Conservation (phyloP, 2,113 vertebrate species). For the Rhodinocichla rosea region DNA sequence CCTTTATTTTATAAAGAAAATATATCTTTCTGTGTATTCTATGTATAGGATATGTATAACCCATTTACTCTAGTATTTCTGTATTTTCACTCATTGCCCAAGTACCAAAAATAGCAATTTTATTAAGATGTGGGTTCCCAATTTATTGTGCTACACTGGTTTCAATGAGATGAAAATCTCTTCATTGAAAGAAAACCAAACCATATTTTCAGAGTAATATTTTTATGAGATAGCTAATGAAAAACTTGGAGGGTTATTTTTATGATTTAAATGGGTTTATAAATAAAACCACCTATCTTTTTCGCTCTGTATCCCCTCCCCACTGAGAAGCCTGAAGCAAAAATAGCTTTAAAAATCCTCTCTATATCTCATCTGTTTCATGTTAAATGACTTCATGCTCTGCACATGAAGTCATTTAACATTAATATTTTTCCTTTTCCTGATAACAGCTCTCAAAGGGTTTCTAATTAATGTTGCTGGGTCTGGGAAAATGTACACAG, state of each 20-base stretch:
- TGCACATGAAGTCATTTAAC: not conserved
- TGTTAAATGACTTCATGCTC: not conserved
- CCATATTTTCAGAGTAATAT: not conserved
- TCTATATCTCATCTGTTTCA: not conserved
- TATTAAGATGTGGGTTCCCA: not conserved
- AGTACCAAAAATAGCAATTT: not conserved
- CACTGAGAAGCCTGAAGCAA: slow-evolving; percentile 1
- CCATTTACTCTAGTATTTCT: not conserved
- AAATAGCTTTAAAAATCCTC: not conserved
- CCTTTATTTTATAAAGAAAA: not conserved
- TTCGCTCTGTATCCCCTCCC: not conserved
- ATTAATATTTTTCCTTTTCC: not conserved
- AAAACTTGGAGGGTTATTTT: not conserved
- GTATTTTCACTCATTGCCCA: not conserved
- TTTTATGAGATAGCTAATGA: not conserved
- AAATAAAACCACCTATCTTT: slow-evolving; percentile 25
- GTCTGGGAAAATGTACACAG: not conserved
- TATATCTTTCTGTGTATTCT: not conserved
- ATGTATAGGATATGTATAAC: not conserved
- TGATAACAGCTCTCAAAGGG: not conserved
- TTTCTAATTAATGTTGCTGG: not conserved
- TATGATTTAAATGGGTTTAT: slow-evolving; percentile 8
- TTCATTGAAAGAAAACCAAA: not conserved
- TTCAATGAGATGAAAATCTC: not conserved
- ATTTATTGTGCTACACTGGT: not conserved